Conservation (phyloP, 1,140 invertebrate species). For the Acromyrmex heyeri region DNA sequence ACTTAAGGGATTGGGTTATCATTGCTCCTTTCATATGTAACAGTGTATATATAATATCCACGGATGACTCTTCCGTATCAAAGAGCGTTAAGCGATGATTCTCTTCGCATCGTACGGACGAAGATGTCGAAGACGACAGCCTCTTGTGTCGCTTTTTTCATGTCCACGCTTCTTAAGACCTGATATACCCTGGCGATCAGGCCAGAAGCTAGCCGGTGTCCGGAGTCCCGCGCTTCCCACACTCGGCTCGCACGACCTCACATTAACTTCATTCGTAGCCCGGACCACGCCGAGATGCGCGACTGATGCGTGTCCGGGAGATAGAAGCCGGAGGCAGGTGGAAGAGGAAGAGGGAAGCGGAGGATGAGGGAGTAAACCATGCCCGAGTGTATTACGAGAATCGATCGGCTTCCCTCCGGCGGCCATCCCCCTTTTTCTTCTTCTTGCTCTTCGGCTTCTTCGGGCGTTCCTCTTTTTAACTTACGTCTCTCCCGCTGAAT, state of each 20-base stretch:
- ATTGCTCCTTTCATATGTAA: too few relatives aligned
- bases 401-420: slow-evolving; percentile 74
- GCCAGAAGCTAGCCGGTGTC: slow-evolving; percentile 38
- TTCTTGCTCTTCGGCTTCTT: slow-evolving; percentile 46
- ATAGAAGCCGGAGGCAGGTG: slow-evolving; percentile 61
- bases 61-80: slow-evolving; percentile 8
- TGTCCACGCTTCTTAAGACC: slow-evolving; percentile 24
- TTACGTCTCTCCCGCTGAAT: slow-evolving; percentile 56
- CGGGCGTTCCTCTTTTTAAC: slow-evolving; percentile 60
- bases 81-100: slow-evolving; percentile 46
- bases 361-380: slow-evolving; percentile 63
- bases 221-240: slow-evolving; percentile 71
- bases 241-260: slow-evolving; percentile 78
- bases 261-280: slow-evolving; percentile 77
- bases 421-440: slow-evolving; percentile 42
- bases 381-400: slow-evolving; percentile 76
- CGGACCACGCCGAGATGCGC: slow-evolving; percentile 67
- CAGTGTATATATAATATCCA: slow-evolving; percentile 2
- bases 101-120: slow-evolving; percentile 46
- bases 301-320: slow-evolving; percentile 78
- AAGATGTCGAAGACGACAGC: slow-evolving; percentile 48
- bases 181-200: slow-evolving; percentile 40
- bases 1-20: too few relatives aligned
- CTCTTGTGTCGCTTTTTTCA: slow-evolving; percentile 62
- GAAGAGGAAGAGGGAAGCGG: slow-evolving; percentile 23